phyloP scores from a whole-genome alignment of 1,140 invertebrate genomes.

The Episyrphus balteatus region DNA sequence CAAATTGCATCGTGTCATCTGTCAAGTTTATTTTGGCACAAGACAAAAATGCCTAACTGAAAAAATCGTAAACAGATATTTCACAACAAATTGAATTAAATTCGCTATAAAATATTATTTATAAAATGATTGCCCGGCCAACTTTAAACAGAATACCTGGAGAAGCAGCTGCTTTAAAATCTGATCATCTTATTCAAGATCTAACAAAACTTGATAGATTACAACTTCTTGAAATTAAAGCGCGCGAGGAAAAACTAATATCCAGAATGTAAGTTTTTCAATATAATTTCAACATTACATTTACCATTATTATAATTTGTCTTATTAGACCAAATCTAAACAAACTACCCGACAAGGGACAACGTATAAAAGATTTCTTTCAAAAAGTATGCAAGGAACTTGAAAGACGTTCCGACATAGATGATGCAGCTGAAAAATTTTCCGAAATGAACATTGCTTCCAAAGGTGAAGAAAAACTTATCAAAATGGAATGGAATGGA shows the following conservation, averaged over 20 bases:
- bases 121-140: background rate
- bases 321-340: constrained; percentile 22
- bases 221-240: constrained; percentile 40
- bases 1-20: too few relatives aligned
- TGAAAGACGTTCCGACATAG: constrained; percentile 43
- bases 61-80: too few relatives aligned
- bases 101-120: too few relatives aligned
- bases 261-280: constrained; percentile 38
- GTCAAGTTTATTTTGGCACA: too few relatives aligned
- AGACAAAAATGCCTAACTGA: too few relatives aligned
- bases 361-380: constrained; percentile 46
- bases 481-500: constrained; percentile 56
- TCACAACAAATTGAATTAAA: too few relatives aligned
- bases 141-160: background rate
- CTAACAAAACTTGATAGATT: constrained; percentile 34
- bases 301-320: background rate
- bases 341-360: constrained; percentile 56
- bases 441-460: constrained; percentile 47
- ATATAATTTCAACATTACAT: constrained; percentile 1
- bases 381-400: constrained; percentile 46
- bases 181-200: constrained; percentile 15
- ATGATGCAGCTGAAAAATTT: constrained; percentile 46
- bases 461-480: constrained; percentile 44
- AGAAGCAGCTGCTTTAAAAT: background rate
- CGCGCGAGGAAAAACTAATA: constrained; percentile 41